These are phyloP conservation scores for Enteromius argenteus DNA, from an alignment of 2,797 vertebrate genomes.

Conservation along the genomic window DNA sequence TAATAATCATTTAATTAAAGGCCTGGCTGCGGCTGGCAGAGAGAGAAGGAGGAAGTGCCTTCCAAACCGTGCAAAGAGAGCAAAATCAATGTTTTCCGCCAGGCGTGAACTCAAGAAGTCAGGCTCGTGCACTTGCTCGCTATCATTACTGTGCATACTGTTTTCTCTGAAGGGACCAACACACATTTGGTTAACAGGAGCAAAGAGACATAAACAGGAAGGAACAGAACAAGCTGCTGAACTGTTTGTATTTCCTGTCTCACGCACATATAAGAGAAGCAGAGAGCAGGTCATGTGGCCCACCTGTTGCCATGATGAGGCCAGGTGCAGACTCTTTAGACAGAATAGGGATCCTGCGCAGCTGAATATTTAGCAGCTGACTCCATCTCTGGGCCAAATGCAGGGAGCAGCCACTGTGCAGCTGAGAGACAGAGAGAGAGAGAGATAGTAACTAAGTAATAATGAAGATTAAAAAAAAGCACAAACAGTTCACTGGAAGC, in stretches of 20 bases:
- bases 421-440: conserved; percentile 68
- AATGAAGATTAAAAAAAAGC: neutral
- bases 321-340: conserved; percentile 96
- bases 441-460: neutral
- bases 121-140: conserved; percentile 6
- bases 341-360: conserved; percentile 92
- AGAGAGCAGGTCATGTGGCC: conserved; percentile 8
- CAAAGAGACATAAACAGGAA: neutral
- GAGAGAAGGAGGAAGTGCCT: conserved; percentile 3
- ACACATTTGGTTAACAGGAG: neutral
- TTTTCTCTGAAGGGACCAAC: conserved; percentile 13
- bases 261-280: neutral
- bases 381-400: conserved; percentile 96
- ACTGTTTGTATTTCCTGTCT: conserved; percentile 11
- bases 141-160: conserved; percentile 43
- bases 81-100: conserved; percentile 62
- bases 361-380: conserved; percentile 93
- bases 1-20: conserved; percentile 74
- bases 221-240: neutral
- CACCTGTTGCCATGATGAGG: conserved; percentile 94
- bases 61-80: conserved; percentile 28
- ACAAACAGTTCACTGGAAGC: neutral
- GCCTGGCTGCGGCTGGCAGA: conserved; percentile 40
- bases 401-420: conserved; percentile 91
- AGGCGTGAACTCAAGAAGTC: conserved; percentile 42